Evolutionary conservation across 2,888 invertebrate species (phyloP).

Genomic region (Gibbula magus): DNA sequence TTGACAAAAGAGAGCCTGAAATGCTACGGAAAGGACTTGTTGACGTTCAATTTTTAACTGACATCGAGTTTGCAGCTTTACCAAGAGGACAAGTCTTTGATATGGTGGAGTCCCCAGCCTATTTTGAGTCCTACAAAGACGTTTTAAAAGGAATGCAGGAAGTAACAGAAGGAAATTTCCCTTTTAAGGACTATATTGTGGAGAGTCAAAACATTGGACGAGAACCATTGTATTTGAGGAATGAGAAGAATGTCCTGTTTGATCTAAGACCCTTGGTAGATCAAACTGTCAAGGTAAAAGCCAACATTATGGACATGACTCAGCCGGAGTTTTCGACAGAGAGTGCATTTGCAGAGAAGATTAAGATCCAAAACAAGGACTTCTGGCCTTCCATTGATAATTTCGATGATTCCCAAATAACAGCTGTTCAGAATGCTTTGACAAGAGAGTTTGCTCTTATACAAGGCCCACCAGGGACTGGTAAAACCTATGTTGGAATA

Average conservation of each 20-base stretch:
- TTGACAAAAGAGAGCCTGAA: slow-evolving; percentile 57
- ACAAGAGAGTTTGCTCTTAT: slow-evolving; percentile 71
- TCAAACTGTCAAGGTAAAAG: slow-evolving; percentile 41
- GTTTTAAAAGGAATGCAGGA: slow-evolving; percentile 83
- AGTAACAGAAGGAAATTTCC: slow-evolving; percentile 73
- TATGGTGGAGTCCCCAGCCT: slow-evolving; percentile 87
- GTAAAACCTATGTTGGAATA: slow-evolving; percentile 87
- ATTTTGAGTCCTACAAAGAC: slow-evolving; percentile 88
- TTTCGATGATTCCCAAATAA: slow-evolving; percentile 65
- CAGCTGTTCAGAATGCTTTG: slow-evolving; percentile 66
- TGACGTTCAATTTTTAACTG: slow-evolving; percentile 52
- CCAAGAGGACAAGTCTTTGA: slow-evolving; percentile 62
- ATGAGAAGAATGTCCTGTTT: slow-evolving; percentile 12
- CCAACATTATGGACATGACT: slow-evolving; percentile 14
- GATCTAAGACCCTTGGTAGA: slow-evolving; percentile 55
- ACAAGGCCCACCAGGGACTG: slow-evolving; percentile 88
- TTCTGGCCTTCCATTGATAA: slow-evolving; percentile 56
- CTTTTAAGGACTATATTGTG: slow-evolving; percentile 44
- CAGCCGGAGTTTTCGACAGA: background rate
- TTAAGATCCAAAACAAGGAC: background rate
- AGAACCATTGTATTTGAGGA: slow-evolving; percentile 52
- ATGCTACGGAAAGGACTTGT: slow-evolving; percentile 58
- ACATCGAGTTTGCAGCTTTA: slow-evolving; percentile 22
- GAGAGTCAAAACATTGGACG: slow-evolving; percentile 35
- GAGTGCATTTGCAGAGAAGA: slow-evolving; percentile 2